Evolutionary conservation across 2,113 vertebrate genomes (phyloP).

Genomic region (Neodon shergylaensis): DNA sequence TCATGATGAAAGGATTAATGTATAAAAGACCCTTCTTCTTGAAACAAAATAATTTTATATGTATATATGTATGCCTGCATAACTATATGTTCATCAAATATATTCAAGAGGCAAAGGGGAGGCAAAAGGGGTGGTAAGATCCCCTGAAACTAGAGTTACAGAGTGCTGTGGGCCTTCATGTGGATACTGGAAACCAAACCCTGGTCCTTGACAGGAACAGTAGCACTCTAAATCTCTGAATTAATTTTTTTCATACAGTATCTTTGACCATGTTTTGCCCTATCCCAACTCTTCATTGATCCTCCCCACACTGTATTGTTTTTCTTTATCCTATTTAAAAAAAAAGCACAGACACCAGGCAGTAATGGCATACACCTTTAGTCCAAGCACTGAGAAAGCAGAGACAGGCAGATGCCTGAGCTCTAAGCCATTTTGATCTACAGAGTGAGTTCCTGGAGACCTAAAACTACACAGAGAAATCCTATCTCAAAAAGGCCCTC

Average conservation of each 20-base stretch:
- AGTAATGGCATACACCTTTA: no score
- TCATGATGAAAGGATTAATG: conserved; percentile 14
- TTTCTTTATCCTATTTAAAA: neutral
- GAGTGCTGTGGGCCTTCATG: no score
- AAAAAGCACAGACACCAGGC: neutral
- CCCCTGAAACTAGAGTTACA: neutral
- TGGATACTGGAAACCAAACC: neutral
- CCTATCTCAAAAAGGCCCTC: no score
- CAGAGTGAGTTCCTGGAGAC: no score
- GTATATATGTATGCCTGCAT: neutral
- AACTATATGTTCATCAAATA: neutral
- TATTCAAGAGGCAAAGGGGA: neutral
- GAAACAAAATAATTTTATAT: neutral
- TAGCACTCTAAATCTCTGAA: neutral
- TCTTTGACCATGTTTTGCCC: neutral
- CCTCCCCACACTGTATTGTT: neutral
- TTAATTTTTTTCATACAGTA: neutral
- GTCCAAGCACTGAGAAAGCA: no score
- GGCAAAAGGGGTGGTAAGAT: neutral
- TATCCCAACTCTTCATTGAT: neutral
- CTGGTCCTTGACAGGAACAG: neutral
- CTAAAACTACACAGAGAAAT: no score
- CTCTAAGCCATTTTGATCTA: no score
- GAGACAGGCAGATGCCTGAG: no score
- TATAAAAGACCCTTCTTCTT: neutral